Evolutionary conservation across 2,888 invertebrate species (phyloP), one percentile per base, ranked within the genome.

Genomic region (Melipona beecheii): DNA sequence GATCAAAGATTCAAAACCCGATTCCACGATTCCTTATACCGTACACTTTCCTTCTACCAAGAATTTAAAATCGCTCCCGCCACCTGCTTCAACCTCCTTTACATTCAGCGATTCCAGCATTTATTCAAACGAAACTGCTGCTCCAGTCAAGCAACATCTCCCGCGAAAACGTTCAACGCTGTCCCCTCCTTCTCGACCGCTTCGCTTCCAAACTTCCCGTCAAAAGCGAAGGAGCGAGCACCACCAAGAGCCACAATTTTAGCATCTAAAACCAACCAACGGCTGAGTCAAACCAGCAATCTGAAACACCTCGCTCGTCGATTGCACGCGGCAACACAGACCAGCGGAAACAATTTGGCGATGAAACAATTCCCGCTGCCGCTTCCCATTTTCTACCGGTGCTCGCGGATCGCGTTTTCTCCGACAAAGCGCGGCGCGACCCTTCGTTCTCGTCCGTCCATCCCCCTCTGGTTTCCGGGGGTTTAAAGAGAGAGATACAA

Each of bases 401-500:
- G 31, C 66, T 31, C 52, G 70, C 81, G 31, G 75, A 82, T 65
- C 70, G 65, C 73, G 69, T 80, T 74, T 80, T 74, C 73, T 13
- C 64, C 73, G 64, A 80, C 81, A 81, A 81, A 81, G 81, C 80
- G n/a, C 62, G 73, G 73, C 50, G 71, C 19, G 73, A 70, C 74
- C 78, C 78, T 65, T 24, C 62, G n/a, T 62, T 19, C 43, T 31
- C 56, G 0, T 4, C 15, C 27, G 17, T 60, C 56, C 21, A 54
- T 62, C 36, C 68, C 15, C 31, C 13, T 27, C n/a, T 43, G 49
- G 75, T 78, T 84, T 83, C 78, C 78, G 65, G 75, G 73, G 71
- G 43, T 83, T 84, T 84, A 84, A 84, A 84, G 84, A 84, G 84
- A 78, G 78, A 62, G 62, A 72, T 43, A 78, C 75, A 84, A 85